phyloP scores from a whole-genome alignment of 2,113 vertebrate species.

The Nothobranchius kuhntae region DNA sequence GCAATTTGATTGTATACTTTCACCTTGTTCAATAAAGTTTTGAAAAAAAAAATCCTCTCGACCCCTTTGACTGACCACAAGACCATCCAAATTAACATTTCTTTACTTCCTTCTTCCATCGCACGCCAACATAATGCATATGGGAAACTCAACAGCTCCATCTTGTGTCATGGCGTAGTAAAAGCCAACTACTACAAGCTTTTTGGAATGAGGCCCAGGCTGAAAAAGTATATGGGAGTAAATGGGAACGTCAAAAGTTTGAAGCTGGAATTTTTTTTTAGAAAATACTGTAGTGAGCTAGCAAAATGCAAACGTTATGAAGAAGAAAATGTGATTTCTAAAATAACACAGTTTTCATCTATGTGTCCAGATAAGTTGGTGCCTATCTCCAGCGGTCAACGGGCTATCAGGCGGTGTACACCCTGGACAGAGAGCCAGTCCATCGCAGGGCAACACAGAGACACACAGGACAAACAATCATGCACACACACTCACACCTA shows the following conservation, averaged over 20 bases:
- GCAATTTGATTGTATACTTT: too few species aligned
- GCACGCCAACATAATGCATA: neutral
- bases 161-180: neutral
- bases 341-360: too few species aligned
- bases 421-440: too few species aligned
- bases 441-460: too few species aligned
- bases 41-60: too few species aligned
- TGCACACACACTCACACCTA: too few species aligned
- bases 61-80: too few species aligned
- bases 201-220: neutral
- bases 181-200: neutral
- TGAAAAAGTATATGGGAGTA: neutral
- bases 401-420: too few species aligned
- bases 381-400: too few species aligned
- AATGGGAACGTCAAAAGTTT: neutral
- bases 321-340: too few species aligned
- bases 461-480: too few species aligned
- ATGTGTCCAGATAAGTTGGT: neutral
- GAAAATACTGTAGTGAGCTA: neutral
- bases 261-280: neutral
- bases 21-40: too few species aligned
- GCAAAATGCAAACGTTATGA: neutral
- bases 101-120: neutral
- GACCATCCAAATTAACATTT: neutral
- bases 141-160: neutral